Evolutionary conservation across 1,140 invertebrate genomes (phyloP).

Genomic region (Penaeus vannamei): DNA sequence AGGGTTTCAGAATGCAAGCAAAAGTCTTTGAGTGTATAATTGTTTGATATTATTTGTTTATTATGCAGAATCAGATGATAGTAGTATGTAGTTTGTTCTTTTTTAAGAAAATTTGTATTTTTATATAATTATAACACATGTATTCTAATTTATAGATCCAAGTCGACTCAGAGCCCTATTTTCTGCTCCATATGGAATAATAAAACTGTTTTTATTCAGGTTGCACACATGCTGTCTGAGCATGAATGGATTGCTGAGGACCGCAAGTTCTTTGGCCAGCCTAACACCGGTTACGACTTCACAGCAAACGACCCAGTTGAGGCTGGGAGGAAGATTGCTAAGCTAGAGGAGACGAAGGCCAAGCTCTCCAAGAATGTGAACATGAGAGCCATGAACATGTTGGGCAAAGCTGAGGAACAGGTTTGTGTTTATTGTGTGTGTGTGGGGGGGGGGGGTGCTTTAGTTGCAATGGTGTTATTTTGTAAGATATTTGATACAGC

Average conservation of each 20-base stretch:
- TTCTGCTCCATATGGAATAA: neutral
- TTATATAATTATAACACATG: no score
- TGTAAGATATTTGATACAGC: no score
- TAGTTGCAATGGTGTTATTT: no score
- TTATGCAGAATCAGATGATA: no score
- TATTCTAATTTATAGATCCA: no score
- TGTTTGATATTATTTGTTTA: no score
- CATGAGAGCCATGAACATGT: conserved; percentile 86
- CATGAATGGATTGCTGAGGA: conserved; percentile 87
- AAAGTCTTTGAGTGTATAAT: no score
- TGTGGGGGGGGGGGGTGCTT: no score
- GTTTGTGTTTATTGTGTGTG: conserved; percentile 70
- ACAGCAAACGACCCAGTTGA: conserved; percentile 76
- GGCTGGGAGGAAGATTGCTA: conserved; percentile 76
- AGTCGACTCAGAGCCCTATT: no score
- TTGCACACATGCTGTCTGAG: conserved; percentile 75
- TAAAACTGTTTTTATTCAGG: conserved; percentile 69
- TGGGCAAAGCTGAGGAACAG: conserved; percentile 89
- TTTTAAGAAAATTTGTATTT: no score
- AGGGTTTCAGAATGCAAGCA: no score
- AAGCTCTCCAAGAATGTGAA: conserved; percentile 87
- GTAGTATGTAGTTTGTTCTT: no score
- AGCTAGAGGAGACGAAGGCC: conserved; percentile 80
- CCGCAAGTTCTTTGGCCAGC: conserved; percentile 83
- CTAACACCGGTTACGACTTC: conserved; percentile 77